Conservation (phyloP, 1,140 invertebrate genomes). For the Tetranychus cinnabarinus region DNA sequence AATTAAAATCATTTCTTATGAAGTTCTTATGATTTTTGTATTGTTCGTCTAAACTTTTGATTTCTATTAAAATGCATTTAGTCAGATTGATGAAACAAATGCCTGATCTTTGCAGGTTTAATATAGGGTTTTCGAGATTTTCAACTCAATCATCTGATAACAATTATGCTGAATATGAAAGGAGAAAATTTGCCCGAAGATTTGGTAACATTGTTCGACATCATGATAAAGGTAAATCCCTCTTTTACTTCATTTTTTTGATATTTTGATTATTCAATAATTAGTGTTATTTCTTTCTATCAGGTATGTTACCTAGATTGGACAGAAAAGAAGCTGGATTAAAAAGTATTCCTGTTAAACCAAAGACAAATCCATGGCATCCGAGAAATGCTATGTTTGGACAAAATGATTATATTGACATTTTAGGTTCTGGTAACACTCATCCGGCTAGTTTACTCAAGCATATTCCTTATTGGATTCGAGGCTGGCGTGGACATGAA, state of each 20-base stretch:
- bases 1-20: no score
- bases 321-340: not conserved
- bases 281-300: not conserved
- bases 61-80: no score
- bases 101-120: no score
- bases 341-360: not conserved
- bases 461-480: constrained; percentile 56
- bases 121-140: no score
- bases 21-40: no score
- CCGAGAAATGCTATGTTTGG: constrained; percentile 57
- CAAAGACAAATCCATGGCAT: constrained; percentile 35
- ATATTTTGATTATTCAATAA: not conserved
- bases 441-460: constrained; percentile 60
- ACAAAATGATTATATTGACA: constrained; percentile 88
- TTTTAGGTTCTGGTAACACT: constrained; percentile 52
- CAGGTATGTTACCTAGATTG: not conserved
- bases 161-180: not conserved
- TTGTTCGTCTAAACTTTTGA: no score
- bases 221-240: not conserved
- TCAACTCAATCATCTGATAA: not conserved
- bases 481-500: constrained; percentile 66
- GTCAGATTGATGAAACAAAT: no score
- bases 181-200: not conserved
- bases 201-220: not conserved
- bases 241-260: not conserved